Evolutionary conservation across 1,140 invertebrate species (phyloP), one percentile per base, ranked within the genome.

Genomic region (Ganaspis sp.): DNA sequence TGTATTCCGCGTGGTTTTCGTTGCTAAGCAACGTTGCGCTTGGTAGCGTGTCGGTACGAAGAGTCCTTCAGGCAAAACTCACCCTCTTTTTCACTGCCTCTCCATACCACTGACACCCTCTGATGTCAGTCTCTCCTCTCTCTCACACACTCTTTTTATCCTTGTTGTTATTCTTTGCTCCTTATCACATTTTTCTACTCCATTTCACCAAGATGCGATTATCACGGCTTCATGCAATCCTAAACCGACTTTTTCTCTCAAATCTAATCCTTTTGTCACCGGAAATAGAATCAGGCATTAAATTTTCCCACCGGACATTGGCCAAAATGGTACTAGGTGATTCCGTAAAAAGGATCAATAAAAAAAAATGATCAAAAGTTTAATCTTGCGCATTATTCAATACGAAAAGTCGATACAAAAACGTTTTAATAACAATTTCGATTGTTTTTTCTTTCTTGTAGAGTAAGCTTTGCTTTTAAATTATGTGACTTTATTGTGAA

Each of bases 31-130:
- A 64, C 58, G 58, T 64, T 29, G 58, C 58, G 58, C 58, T 64
- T 64, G 58, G 58, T 64, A 64, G 58, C 58, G 58, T 64, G 58
- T 29, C 21, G 23, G 58, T 64, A 64, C 23, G 58, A 34, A 64
- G 58, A 29, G 58, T 29, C 58, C 58, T 64, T n/a, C 58, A 53
- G 72, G 71, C 70, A 71, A 81, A 79, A 72, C 21, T 40, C 17
- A 29, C 37, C 53, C 38, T 49, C 70, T n/a, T 19, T 21, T 69
- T 12, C 76, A 17, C 8, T 40, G 9, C 53, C 42, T 69, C 29
- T 64, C 70, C 21, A 19, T 69, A 64, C 53, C 45, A 42, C 78
- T 79, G 69, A 19, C 73, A 54, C 73, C 40, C 69, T 29, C 40
- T 72, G 64, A 49, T 49, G 45, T 49, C 45, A 49, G 45, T 49